A percentile compares a stretch with the other conserved stretches of the same genome.
phyloP scores from a whole-genome alignment of 2,113 vertebrate species.

The Gobiocypris rarus region DNA sequence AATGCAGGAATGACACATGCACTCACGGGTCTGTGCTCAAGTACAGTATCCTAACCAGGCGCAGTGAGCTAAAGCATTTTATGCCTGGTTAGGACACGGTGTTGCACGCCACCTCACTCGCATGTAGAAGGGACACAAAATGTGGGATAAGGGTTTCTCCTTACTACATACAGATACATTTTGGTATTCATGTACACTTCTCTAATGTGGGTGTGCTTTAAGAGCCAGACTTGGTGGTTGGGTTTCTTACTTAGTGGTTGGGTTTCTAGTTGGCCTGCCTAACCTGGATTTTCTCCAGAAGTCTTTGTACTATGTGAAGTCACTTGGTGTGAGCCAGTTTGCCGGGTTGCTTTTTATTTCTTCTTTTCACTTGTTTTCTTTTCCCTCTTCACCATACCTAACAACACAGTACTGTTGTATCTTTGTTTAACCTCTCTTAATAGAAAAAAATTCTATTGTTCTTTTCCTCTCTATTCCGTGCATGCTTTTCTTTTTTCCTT shows the following conservation, averaged over 20 bases:
- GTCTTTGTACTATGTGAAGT: slow-evolving; percentile 27
- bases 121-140: neutral
- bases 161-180: neutral
- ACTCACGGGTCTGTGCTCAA: neutral
- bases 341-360: slow-evolving; percentile 60
- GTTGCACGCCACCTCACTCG: neutral
- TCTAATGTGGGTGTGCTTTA: slow-evolving; percentile 11
- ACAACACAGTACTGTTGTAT: neutral
- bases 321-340: slow-evolving; percentile 79
- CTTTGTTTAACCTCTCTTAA: slow-evolving; percentile 20
- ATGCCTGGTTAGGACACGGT: neutral
- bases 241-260: slow-evolving; percentile 46
- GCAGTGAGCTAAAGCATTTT: neutral
- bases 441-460: neutral
- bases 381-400: slow-evolving; percentile 12
- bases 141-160: slow-evolving; percentile 4
- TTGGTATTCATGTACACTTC: neutral
- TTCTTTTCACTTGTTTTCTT: neutral
- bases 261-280: slow-evolving; percentile 46
- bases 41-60: neutral
- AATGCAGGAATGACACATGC: slow-evolving; percentile 30
- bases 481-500: slow-evolving; percentile 49
- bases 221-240: slow-evolving; percentile 33
- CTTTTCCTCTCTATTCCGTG: slow-evolving; percentile 50
- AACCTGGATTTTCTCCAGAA: slow-evolving; percentile 28